A percentile compares a stretch with the other conserved stretches of the same genome.
Evolutionary conservation across 2,888 invertebrate genomes (phyloP).

Genomic region (Tenthredo scrophulariae): DNA sequence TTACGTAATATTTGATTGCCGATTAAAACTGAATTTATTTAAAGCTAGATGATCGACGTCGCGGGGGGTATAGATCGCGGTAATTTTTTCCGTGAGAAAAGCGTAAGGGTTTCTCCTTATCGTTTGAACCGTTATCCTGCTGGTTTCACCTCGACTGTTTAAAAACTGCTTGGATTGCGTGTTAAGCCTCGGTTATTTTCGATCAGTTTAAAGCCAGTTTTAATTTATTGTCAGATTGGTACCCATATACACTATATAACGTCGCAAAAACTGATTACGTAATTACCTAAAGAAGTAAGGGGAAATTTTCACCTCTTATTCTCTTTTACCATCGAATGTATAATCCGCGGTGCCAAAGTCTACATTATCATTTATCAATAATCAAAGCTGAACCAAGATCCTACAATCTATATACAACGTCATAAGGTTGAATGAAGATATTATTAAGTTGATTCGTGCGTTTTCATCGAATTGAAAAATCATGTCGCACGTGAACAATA

Average conservation of each 20-base stretch:
- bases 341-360: background rate
- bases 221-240: conserved; percentile 3
- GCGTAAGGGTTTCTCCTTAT: conserved; percentile 9
- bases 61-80: background rate
- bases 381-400: background rate
- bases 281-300: background rate
- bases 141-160: background rate
- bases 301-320: background rate
- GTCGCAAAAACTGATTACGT: background rate
- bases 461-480: too few relatives aligned
- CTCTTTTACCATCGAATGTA: background rate
- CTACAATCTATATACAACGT: background rate
- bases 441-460: background rate
- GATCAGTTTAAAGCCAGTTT: conserved; percentile 10
- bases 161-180: background rate
- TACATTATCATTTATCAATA: background rate
- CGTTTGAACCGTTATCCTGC: conserved; percentile 12
- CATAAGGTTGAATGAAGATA: background rate
- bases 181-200: conserved; percentile 13
- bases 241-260: background rate
- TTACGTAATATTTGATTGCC: conserved; percentile 4
- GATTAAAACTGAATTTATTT: background rate
- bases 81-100: background rate
- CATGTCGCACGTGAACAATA: too few relatives aligned
- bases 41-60: background rate